Base-by-base conservation (phyloP, 2,888 invertebrate species). In the Stenchaetothrips biformis region DNA sequence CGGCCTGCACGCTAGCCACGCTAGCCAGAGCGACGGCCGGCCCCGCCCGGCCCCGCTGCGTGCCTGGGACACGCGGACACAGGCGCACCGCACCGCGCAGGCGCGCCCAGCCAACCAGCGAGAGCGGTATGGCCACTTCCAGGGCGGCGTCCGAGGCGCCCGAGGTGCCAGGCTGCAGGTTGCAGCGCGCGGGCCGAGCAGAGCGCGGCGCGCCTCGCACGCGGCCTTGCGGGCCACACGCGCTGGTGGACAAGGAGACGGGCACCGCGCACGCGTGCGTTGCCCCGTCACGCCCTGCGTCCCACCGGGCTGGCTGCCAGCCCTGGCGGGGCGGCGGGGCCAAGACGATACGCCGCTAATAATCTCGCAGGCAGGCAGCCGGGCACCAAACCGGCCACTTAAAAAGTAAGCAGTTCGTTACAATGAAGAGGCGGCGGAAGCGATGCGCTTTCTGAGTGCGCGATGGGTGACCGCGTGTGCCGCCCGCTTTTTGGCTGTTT, bases 241-340 rank as follows among this genome's bases (percentile, higher is more conserved):
- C 67, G 67, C 67, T 21, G 67, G 67, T 74, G 67, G 67, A 74
- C 67, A 74, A 8, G 67, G 67, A 74, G 67, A 74, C 67, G 67
- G 53, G 53, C 18, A 53, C 53, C 53, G 37, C 37, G 37, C 37
- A 37, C 37, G 37, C 37, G 37, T 37, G 37, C 37, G 37, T 37
- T 37, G 37, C 37, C 37, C 37, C 37, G 37, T 37, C 37, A 37
- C 37, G 37, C 37, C 37, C 37, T 37, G 37, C 37, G 37, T 37
- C 37, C 37, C 37, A 37, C 37, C 37, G 37, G 2, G 37, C 37
- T 37, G 37, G 37, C 37, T 37, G 37, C 37, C 37, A 37, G 37
- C 37, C 37, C 37, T 4, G 37, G 37, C 37, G 37, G 37, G 37
- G 37, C 37, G 37, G 37, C 37, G 37, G 37, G 37, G 37, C 37